Base-by-base conservation (phyloP, 2,113 vertebrate genomes). In the Corythoichthys haematopterus region DNA sequence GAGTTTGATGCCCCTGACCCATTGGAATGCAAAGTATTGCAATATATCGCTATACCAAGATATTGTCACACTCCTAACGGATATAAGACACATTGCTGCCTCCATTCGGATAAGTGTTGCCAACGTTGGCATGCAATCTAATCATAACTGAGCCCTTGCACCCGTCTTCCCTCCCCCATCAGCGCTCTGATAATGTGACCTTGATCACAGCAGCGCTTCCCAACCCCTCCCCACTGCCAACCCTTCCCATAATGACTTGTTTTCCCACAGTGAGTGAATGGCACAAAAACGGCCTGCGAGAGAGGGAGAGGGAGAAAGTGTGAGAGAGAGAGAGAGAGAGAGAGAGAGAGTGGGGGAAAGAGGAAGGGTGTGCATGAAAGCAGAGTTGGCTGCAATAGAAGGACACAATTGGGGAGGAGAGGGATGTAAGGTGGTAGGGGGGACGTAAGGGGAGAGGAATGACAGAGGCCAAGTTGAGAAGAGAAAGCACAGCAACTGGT, bases 241-340 rank as follows among this genome's bases (percentile, higher is more conserved):
- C 73, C 70, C 53, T 64, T 67, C 69, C 78, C 78, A 86, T 90
- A 91, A 91, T 90, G 89, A 92, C 81, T 88, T 88, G 85, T 90
- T 90, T 91, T 92, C 89, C 90, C 91, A 92, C 89, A 90, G 79
- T 85, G 84, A 72, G 76, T 56, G 75, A 80, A 80, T 75, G 35
- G 78, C 80, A 88, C 75, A 83, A 67, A 85, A 85, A 89, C 83
- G 87, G 74, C 77, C 72, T 64, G 75, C 80, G 69, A 63, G 61
- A 76, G 72, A 71, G 80, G 20, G 20, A 28, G 20, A 28, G 20
- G 20, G 20, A 28, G 20, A 28, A 28, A 28, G 20, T 28, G 20
- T 69, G 43, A 11, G 66, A 78, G 69, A 53, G 70, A 69, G 72
- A 58, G 66, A 60, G 66, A 62, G 60, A 61, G 75, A 60, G 56